These are phyloP conservation scores for Amphipoea oculea DNA, from an alignment of 2,888 invertebrate genomes.

Conservation along the genomic window DNA sequence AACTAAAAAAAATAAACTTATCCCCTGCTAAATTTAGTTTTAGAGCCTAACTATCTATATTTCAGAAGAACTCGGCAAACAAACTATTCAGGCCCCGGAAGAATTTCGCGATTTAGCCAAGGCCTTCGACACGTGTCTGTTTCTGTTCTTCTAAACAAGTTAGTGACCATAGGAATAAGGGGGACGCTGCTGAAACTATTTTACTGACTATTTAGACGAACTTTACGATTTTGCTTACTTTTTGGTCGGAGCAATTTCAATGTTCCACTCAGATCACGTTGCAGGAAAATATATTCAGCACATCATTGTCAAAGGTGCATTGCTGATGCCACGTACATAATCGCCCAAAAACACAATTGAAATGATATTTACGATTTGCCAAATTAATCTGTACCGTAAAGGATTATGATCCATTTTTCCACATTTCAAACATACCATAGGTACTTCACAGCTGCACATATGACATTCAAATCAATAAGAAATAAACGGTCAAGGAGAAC, in stretches of 20 bases:
- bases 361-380: background rate
- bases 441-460: background rate
- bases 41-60: too few relatives aligned
- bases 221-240: background rate
- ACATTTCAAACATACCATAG: background rate
- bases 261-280: background rate
- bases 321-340: background rate
- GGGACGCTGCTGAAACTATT: too few relatives aligned
- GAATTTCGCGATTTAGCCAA: too few relatives aligned
- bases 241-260: background rate
- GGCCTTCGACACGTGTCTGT: too few relatives aligned
- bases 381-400: too few relatives aligned
- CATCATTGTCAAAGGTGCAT: background rate
- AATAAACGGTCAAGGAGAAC: background rate
- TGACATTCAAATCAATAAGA: background rate
- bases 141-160: too few relatives aligned
- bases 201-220: too few relatives aligned
- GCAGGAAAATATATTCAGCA: background rate
- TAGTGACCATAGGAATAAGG: too few relatives aligned
- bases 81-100: too few relatives aligned
- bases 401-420: background rate
- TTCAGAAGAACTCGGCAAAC: too few relatives aligned
- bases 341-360: background rate
- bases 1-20: too few relatives aligned
- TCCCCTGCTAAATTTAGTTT: too few relatives aligned